These are phyloP conservation scores for Rhinophrynus dorsalis DNA, from an alignment of 2,797 vertebrate species.

Conservation along the genomic window DNA sequence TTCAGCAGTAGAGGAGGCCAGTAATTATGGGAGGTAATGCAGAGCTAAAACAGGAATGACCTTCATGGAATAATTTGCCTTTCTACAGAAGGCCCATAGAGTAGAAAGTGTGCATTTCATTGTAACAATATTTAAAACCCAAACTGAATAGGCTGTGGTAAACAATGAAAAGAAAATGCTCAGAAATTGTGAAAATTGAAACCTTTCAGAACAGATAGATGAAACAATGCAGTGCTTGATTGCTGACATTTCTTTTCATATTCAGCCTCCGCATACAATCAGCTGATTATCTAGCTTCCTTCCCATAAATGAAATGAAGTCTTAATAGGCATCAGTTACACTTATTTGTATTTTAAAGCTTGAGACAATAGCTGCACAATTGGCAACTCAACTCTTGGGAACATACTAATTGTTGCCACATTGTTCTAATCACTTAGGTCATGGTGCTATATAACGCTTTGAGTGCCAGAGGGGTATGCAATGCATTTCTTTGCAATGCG, in stretches of 20 bases:
- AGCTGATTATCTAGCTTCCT: conserved; percentile 4
- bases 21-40: too few species aligned
- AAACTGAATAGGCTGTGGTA: neutral
- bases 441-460: too few species aligned
- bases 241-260: conserved; percentile 8
- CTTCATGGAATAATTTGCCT: too few species aligned
- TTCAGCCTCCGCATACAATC: neutral
- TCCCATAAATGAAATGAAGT: neutral
- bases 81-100: too few species aligned
- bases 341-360: neutral
- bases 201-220: neutral
- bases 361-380: neutral
- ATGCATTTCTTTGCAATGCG: too few species aligned
- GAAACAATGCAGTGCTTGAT: conserved; percentile 4
- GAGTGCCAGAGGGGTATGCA: too few species aligned
- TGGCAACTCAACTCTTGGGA: neutral
- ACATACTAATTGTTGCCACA: neutral
- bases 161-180: neutral
- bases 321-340: neutral
- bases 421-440: too few species aligned
- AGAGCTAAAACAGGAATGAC: too few species aligned
- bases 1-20: too few species aligned
- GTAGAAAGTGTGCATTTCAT: neutral
- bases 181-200: neutral
- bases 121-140: neutral